A percentile compares a stretch with the other conserved stretches of the same genome.
phyloP scores from a whole-genome alignment of 2,888 invertebrate genomes.

The Trachelus troglodyta region DNA sequence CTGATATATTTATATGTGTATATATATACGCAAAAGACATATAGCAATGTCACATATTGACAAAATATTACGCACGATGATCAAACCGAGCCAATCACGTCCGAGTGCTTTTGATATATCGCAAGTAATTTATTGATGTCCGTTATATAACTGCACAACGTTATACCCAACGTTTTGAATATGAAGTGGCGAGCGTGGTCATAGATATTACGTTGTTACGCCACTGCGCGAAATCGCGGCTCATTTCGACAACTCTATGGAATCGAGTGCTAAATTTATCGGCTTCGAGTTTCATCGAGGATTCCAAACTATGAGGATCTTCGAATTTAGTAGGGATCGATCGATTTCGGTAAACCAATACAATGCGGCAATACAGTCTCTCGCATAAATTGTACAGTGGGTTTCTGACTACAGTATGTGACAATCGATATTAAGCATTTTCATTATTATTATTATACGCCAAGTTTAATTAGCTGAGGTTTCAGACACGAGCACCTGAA shows the following conservation, averaged over 20 bases:
- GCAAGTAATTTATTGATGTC: conserved; percentile 32
- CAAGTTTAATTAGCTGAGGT: neutral
- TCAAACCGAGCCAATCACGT: conserved; percentile 28
- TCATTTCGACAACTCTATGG: conserved; percentile 31
- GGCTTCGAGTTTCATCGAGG: neutral
- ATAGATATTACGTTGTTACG: conserved; percentile 19
- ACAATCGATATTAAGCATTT: neutral
- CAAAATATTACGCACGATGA: conserved; percentile 24
- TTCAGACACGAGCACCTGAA: neutral
- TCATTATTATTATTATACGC: neutral
- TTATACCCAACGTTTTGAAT: conserved; percentile 24
- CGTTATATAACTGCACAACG: neutral
- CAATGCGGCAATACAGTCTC: neutral
- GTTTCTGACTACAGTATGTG: neutral
- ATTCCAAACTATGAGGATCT: neutral
- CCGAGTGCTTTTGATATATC: conserved; percentile 30
- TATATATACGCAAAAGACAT: neutral
- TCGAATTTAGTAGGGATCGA: neutral
- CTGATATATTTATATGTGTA: neutral
- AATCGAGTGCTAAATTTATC: conserved; percentile 8
- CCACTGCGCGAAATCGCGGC: conserved; percentile 27
- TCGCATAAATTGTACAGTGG: neutral
- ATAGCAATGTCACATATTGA: conserved; percentile 19
- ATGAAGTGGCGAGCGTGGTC: conserved; percentile 12
- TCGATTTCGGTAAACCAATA: neutral